Conservation (phyloP, 2,888 invertebrate genomes). For the Athetis lepigone region DNA sequence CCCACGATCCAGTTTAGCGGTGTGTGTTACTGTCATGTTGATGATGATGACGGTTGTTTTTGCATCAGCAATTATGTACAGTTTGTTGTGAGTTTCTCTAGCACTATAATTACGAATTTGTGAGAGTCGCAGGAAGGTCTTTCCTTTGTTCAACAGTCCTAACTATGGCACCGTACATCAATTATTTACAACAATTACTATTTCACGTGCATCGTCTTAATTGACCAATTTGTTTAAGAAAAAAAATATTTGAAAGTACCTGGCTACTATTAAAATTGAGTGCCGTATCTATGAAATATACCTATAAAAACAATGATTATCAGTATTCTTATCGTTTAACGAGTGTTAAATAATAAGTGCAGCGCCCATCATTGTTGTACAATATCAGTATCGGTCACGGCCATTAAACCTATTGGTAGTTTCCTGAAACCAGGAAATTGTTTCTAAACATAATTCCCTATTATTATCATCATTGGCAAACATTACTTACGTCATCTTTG, state of each 20-base stretch:
- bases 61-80: constrained; percentile 89
- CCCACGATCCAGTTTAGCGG: constrained; percentile 88
- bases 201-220: constrained; percentile 76
- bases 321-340: constrained; percentile 47
- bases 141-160: constrained; percentile 81
- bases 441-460: constrained; percentile 72
- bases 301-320: constrained; percentile 40
- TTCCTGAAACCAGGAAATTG: constrained; percentile 71
- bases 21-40: constrained; percentile 85
- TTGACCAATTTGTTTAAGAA: constrained; percentile 73
- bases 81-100: constrained; percentile 86
- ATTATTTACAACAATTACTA: constrained; percentile 67
- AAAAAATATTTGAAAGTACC: constrained; percentile 71
- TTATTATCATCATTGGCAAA: constrained; percentile 62
- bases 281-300: constrained; percentile 51
- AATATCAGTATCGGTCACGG: constrained; percentile 65
- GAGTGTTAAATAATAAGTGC: constrained; percentile 51
- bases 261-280: constrained; percentile 31
- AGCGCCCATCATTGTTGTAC: constrained; percentile 35
- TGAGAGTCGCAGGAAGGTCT: constrained; percentile 82
- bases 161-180: constrained; percentile 77
- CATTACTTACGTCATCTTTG: constrained; percentile 64
- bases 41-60: constrained; percentile 87
- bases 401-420: constrained; percentile 62
- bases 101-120: constrained; percentile 86